A percentile compares a stretch with the other conserved stretches of the same genome.
Evolutionary conservation across 2,113 vertebrate genomes (phyloP).

Genomic region (Coregonus clupeaformis): DNA sequence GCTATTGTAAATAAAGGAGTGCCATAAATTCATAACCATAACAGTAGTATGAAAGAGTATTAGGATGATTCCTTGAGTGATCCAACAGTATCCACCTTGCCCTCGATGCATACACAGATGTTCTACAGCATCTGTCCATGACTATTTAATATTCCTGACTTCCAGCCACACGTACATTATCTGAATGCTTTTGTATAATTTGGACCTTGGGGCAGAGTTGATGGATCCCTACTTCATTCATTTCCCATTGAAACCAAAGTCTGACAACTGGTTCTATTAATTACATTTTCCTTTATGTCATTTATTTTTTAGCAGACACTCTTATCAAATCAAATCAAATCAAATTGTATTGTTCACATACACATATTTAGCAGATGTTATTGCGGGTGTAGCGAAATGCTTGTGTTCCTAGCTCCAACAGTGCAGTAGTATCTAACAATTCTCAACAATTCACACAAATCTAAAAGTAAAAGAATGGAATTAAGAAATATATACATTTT

Average conservation of each 20-base stretch:
- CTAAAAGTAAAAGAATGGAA: no score
- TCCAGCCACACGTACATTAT: constrained; percentile 3
- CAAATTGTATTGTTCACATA: no score
- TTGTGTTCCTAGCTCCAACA: no score
- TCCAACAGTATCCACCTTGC: constrained; percentile 10
- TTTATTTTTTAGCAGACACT: not conserved
- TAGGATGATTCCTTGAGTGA: constrained; percentile 22
- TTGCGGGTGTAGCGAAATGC: no score
- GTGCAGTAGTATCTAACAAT: no score
- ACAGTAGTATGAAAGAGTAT: no score
- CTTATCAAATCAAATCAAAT: no score
- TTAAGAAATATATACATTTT: no score
- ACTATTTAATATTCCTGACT: not conserved
- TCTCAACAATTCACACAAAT: no score
- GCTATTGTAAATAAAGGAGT: no score
- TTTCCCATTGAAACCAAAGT: constrained; percentile 33
- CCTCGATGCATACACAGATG: constrained; percentile 24
- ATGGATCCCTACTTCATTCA: constrained; percentile 36
- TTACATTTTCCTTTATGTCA: constrained; percentile 19
- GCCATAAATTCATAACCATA: no score
- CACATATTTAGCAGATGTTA: no score
- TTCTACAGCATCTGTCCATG: constrained; percentile 33
- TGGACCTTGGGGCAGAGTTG: constrained; percentile 14
- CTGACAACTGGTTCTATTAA: constrained; percentile 14
- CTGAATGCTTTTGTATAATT: constrained; percentile 17